Conservation (phyloP, 2,888 invertebrate species). For the Agrotis clavis region DNA sequence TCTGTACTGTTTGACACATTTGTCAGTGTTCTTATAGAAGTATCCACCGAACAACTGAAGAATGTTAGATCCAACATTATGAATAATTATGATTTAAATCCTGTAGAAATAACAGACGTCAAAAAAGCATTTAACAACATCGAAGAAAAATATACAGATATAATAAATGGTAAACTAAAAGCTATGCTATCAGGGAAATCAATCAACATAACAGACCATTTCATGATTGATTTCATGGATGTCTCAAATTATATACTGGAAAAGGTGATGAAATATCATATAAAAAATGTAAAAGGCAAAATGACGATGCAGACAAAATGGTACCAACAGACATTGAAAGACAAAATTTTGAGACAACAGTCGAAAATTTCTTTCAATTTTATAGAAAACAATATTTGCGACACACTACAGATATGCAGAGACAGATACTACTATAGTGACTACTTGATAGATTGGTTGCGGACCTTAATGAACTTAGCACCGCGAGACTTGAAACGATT, state of each 20-base stretch:
- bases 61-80: constrained; percentile 66
- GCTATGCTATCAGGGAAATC: constrained; percentile 57
- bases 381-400: constrained; percentile 71
- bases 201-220: constrained; percentile 66
- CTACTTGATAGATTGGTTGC: constrained; percentile 73
- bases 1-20: constrained; percentile 54
- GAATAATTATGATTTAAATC: constrained; percentile 66
- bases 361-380: constrained; percentile 70
- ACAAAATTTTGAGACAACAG: constrained; percentile 75
- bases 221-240: constrained; percentile 74
- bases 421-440: constrained; percentile 72
- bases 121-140: constrained; percentile 66
- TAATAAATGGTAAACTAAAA: constrained; percentile 67
- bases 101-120: constrained; percentile 57
- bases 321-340: constrained; percentile 68
- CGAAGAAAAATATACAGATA: constrained; percentile 64
- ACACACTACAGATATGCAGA: constrained; percentile 70
- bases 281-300: constrained; percentile 66
- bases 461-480: constrained; percentile 65
- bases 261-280: constrained; percentile 65
- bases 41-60: constrained; percentile 65
- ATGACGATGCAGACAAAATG: constrained; percentile 62
- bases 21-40: constrained; percentile 60
- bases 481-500: constrained; percentile 65
- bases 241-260: constrained; percentile 73